Base-by-base conservation (phyloP, 1,140 invertebrate species). In the Pseudomyrmex sp. region DNA sequence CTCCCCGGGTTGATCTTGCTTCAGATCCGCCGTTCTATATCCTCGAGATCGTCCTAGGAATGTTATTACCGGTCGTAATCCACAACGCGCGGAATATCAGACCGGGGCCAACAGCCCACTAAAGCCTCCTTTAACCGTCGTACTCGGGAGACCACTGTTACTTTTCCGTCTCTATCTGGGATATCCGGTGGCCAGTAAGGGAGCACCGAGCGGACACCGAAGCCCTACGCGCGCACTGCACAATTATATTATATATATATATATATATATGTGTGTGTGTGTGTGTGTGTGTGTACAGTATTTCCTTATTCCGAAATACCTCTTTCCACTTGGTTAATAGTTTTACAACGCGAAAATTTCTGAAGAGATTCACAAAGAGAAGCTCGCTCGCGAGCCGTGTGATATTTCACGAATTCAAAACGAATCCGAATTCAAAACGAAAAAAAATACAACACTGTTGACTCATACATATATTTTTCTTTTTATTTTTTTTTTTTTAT, bases 11-110 rank as follows among this genome's bases (percentile, higher is more conserved):
- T 72, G 84, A 88, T 88, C 86, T 84, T 44, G 69, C 63, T 65
- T 70, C 52, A 83, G 84, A 89, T 89, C 35, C 84, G 84, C 63
- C 63, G 50, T 79, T 82, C 86, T 80, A 88, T 83, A 89, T 86
- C 63, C 65, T 72, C 50, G 58, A 58, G 82, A 86, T 79, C 70
- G 84, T 86, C 85, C 84, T 61, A 82, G 54, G 84, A 89, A 89
- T 89, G 88, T 89, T 89, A 89, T 86, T 86, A 84, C 88, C 48
- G 69, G 59, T 86, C 87, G 84, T 89, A 89, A 89, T 88, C 87
- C 84, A 61, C 79, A 80, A 88, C 70, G 87, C 75, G 68, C 56
- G 84, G 87, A 89, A 88, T 89, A 88, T 88, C 87, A 84, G 85
- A 69, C 74, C 26, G 63, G 66, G 66, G 50, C 72, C 70, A 88